Conservation (phyloP, 1,140 invertebrate species). For the Whitmania pigra region DNA sequence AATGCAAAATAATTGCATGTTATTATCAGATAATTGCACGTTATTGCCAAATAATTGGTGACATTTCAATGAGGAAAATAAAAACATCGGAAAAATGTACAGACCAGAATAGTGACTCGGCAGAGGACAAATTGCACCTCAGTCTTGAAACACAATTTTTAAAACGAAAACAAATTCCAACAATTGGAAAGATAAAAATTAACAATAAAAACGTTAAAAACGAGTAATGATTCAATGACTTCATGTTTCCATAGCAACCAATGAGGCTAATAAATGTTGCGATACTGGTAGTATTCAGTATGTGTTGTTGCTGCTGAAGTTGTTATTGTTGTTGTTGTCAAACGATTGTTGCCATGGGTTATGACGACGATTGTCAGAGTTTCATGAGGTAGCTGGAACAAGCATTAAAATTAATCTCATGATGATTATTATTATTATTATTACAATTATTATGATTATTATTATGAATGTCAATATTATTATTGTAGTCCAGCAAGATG, state of each 20-base stretch:
- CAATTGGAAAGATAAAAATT: not conserved
- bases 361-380: not conserved
- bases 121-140: not conserved
- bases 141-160: not conserved
- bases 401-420: not conserved
- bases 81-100: not conserved
- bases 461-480: not conserved
- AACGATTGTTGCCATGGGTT: too few species aligned
- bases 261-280: not conserved
- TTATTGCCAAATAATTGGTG: too few species aligned
- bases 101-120: not conserved
- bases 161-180: not conserved
- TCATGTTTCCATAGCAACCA: not conserved
- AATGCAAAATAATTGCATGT: too few species aligned
- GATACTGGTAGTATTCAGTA: not conserved
- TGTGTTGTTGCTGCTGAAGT: not conserved
- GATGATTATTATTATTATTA: not conserved
- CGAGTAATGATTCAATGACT: too few species aligned
- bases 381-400: too few species aligned
- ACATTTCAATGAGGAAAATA: not conserved
- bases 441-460: not conserved
- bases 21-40: too few species aligned
- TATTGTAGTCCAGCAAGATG: too few species aligned
- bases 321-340: not conserved
- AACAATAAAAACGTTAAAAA: not conserved